These are phyloP conservation scores for Melieria picta DNA, from an alignment of 2,888 invertebrate species.

Conservation along the genomic window DNA sequence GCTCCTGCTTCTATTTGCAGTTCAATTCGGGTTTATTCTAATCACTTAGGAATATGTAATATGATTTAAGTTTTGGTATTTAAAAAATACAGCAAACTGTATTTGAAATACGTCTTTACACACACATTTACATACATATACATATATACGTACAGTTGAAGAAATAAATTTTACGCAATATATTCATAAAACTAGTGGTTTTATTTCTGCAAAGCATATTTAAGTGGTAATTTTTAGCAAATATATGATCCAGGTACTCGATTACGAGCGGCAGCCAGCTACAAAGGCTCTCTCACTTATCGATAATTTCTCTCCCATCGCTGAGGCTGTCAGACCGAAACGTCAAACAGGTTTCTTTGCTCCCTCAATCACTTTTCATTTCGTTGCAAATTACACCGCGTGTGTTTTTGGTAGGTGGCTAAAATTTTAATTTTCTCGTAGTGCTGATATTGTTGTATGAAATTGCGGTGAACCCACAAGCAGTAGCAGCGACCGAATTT, in stretches of 20 bases:
- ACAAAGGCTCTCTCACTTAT: too few relatives aligned
- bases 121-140: constrained; percentile 17
- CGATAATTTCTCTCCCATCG: too few relatives aligned
- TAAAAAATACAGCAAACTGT: constrained; percentile 1
- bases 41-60: neutral
- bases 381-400: constrained; percentile 17
- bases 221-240: too few relatives aligned
- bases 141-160: neutral
- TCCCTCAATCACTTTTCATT: constrained; percentile 14
- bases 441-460: too few relatives aligned
- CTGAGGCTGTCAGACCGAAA: constrained; percentile 7
- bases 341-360: constrained; percentile 8
- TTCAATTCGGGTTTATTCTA: constrained; percentile 10
- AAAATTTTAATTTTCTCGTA: constrained; percentile 7
- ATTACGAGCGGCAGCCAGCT: too few relatives aligned
- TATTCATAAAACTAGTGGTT: too few relatives aligned
- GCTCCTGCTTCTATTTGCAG: constrained; percentile 7
- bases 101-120: constrained; percentile 14
- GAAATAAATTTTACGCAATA: too few relatives aligned
- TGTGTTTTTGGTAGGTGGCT: constrained; percentile 20
- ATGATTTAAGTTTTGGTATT: too few relatives aligned
- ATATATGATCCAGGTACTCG: too few relatives aligned
- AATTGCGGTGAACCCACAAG: too few relatives aligned
- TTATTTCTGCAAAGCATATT: too few relatives aligned
- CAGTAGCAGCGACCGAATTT: too few relatives aligned